Conservation (phyloP, 1,140 invertebrate genomes). For the Sarcophaga peregrina region DNA sequence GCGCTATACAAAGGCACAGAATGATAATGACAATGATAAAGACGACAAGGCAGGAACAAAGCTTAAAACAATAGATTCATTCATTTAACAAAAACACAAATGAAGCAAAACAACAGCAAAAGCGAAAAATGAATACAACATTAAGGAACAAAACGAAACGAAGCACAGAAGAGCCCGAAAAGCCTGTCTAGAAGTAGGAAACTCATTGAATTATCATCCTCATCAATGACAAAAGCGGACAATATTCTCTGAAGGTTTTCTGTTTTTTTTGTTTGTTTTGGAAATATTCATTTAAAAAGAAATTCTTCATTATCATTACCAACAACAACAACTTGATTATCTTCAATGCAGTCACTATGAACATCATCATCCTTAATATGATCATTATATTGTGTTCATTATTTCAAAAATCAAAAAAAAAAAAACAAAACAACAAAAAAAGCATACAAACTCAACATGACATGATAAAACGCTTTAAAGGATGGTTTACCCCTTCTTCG, state of each 20-base stretch:
- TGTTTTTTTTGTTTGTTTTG: neutral
- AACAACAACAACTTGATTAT: constrained; percentile 1
- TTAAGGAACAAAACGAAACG: neutral
- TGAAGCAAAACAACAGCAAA: neutral
- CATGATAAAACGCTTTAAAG: neutral
- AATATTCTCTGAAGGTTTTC: neutral
- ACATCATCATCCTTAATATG: neutral
- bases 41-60: neutral
- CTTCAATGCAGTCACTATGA: neutral
- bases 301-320: neutral
- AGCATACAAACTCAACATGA: neutral
- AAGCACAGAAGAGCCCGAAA: no score
- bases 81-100: constrained; percentile 22
- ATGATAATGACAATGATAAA: neutral
- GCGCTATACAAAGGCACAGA: neutral
- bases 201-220: constrained; percentile 38
- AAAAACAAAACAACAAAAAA: no score
- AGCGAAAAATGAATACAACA: no score
- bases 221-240: constrained; percentile 6
- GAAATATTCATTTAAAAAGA: neutral
- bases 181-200: no score
- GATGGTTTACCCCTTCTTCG: neutral
- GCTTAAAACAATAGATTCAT: constrained; percentile 32
- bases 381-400: neutral
- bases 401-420: neutral